Evolutionary conservation across 1,140 invertebrate species (phyloP).

Genomic region (Lepidurus couesii): DNA sequence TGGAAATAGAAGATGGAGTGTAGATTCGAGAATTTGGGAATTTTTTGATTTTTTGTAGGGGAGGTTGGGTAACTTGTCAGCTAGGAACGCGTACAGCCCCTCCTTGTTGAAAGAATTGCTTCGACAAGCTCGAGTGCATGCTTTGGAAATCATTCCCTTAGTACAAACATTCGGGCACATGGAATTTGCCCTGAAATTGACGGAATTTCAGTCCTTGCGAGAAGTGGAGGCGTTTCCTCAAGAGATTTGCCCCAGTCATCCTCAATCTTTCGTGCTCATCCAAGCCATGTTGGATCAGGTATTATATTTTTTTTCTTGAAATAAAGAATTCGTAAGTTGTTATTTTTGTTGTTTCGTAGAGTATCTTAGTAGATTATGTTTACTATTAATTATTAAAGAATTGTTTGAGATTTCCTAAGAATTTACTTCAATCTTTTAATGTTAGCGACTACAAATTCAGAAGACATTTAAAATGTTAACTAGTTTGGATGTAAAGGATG

Average conservation of each 20-base stretch:
- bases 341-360: no score
- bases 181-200: conserved; percentile 54
- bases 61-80: neutral
- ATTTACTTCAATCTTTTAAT: no score
- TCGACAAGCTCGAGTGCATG: conserved; percentile 44
- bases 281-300: conserved; percentile 48
- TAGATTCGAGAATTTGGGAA: neutral
- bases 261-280: conserved; percentile 53
- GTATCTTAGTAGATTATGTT: no score
- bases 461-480: no score
- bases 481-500: no score
- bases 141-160: conserved; percentile 51
- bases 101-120: conserved; percentile 36
- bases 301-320: neutral
- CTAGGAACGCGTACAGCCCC: neutral
- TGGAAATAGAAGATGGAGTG: neutral
- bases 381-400: no score
- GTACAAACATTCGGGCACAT: conserved; percentile 56
- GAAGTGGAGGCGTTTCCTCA: conserved; percentile 52
- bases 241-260: conserved; percentile 63
- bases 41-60: neutral
- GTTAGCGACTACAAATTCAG: no score
- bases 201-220: conserved; percentile 48
- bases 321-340: neutral
- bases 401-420: no score